Evolutionary conservation across 1,140 invertebrate genomes (phyloP).

Genomic region (Triops cancriformis): DNA sequence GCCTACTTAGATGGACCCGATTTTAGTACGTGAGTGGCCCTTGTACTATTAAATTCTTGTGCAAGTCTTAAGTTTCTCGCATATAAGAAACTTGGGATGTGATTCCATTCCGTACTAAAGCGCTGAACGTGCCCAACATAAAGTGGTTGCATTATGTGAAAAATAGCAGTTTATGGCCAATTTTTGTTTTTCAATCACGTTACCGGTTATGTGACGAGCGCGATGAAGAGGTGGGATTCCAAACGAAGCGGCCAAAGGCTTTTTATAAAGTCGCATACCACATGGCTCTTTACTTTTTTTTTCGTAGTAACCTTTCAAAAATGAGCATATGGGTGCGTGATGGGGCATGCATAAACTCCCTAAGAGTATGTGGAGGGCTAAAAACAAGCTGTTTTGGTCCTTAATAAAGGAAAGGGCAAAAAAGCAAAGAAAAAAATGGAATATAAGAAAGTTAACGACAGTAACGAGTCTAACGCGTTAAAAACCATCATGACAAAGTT

Average conservation of each 20-base stretch:
- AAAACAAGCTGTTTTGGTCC: constrained; percentile 7
- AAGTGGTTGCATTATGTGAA: not conserved
- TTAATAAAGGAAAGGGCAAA: not conserved
- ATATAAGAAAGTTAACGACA: too few relatives aligned
- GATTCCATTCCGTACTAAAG: too few relatives aligned
- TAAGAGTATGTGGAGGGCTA: not conserved
- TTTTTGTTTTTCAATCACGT: not conserved
- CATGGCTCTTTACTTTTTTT: not conserved
- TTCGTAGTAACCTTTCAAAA: not conserved
- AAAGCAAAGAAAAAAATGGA: not conserved
- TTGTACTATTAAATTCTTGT: too few relatives aligned
- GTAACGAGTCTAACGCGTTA: not conserved
- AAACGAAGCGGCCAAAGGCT: not conserved
- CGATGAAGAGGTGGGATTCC: not conserved
- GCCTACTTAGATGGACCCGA: too few relatives aligned
- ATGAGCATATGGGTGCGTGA: not conserved
- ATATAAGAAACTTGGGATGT: too few relatives aligned
- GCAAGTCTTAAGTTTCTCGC: too few relatives aligned
- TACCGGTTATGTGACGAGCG: not conserved
- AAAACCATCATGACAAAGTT: not conserved
- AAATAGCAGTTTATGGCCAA: not conserved
- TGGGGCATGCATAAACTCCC: not conserved
- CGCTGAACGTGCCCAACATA: not conserved
- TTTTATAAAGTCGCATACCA: not conserved
- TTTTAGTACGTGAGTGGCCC: too few relatives aligned